These are phyloP conservation scores for Cephus cinctus DNA, from an alignment of 1,140 invertebrate species.

Conservation along the genomic window DNA sequence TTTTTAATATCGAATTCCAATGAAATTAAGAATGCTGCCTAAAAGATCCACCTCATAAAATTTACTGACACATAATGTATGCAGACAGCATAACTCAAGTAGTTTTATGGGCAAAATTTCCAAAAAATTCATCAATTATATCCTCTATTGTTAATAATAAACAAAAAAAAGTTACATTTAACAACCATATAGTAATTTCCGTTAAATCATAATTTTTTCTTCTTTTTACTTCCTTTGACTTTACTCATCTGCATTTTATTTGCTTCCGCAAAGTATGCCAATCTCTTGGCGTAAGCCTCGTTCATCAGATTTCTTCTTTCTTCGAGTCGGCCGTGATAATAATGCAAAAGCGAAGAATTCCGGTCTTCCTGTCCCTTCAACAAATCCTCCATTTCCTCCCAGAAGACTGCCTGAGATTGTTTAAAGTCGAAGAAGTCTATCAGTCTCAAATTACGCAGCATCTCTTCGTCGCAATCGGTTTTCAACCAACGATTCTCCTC, in stretches of 20 bases:
- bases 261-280: conserved; percentile 10
- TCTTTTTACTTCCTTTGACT: conserved; percentile 5
- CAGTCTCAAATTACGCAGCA: conserved; percentile 7
- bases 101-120: too few relatives aligned
- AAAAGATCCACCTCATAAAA: too few relatives aligned
- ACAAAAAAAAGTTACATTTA: too few relatives aligned
- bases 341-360: conserved; percentile 1
- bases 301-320: conserved; percentile 6
- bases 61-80: too few relatives aligned
- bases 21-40: too few relatives aligned
- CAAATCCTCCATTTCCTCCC: conserved; percentile 11
- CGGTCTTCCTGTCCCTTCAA: conserved; percentile 1
- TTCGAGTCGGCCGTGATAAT: conserved; percentile 7
- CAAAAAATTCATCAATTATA: too few relatives aligned
- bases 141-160: too few relatives aligned
- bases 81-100: too few relatives aligned
- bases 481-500: conserved; percentile 12
- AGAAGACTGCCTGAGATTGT: conserved; percentile 5
- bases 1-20: too few relatives aligned
- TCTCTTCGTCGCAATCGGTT: conserved; percentile 20
- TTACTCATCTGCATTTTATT: background rate
- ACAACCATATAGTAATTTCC: too few relatives aligned
- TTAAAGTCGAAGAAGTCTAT: conserved; percentile 14
- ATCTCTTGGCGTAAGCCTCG: conserved; percentile 7
- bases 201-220: background rate